Percentiles rank a stretch among this genome's conserved stretches.
Evolutionary conservation across 2,113 vertebrate genomes (phyloP).

Genomic region (Canis aureus): DNA sequence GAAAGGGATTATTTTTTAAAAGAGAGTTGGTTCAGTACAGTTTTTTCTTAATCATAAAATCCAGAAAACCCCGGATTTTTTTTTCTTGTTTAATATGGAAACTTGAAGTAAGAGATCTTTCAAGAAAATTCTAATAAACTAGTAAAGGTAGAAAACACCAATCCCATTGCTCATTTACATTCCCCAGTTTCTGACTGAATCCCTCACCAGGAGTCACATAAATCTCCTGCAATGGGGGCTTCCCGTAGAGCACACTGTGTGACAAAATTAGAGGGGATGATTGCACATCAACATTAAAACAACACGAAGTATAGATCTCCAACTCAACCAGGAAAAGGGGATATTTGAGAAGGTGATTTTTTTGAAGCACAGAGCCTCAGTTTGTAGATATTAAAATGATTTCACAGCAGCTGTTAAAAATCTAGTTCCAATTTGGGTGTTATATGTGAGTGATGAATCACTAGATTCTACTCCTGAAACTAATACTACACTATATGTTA

Average conservation of each 20-base stretch:
- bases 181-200: conserved; percentile 72
- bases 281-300: conserved; percentile 73
- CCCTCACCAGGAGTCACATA: conserved; percentile 52
- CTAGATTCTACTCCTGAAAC: background rate
- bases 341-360: conserved; percentile 54
- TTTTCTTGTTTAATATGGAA: conserved; percentile 59
- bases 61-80: conserved; percentile 50
- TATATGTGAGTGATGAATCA: background rate
- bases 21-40: conserved; percentile 35
- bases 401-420: conserved; percentile 71
- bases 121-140: conserved; percentile 69
- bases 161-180: conserved; percentile 73
- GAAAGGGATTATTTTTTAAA: conserved; percentile 54
- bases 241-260: conserved; percentile 63
- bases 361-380: conserved; percentile 50
- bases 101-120: conserved; percentile 40
- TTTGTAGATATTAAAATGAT: conserved; percentile 72
- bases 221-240: conserved; percentile 72
- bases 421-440: conserved; percentile 31
- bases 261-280: conserved; percentile 74
- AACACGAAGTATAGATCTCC: conserved; percentile 68
- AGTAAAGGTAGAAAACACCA: conserved; percentile 68
- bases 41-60: conserved; percentile 68
- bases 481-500: background rate
- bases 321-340: conserved; percentile 50